Base-by-base conservation (phyloP, 2,113 vertebrate species). In the Corythoichthys intestinalis region DNA sequence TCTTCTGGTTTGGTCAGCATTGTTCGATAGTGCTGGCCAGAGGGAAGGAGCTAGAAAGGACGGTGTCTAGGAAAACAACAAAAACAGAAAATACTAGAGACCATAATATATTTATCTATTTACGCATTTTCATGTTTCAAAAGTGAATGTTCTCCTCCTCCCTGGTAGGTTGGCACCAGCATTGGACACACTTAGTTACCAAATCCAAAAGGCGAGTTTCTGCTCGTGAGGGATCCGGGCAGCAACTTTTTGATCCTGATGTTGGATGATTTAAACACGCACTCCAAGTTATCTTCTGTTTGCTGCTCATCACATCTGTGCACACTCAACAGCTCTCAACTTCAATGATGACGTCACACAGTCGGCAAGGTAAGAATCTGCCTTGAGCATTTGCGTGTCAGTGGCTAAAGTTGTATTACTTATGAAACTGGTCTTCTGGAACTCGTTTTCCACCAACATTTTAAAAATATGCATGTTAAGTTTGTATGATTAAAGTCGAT, bases 321-420 rank as follows among this genome's bases (percentile, higher is more conserved):
- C 65, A 37, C 12, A 0, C 58, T 0, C n/a, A 7, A 54, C 56
- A 20, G 17, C 61, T 61, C 54, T 10, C 0, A 41, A 34, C 69
- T 52, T 76, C 76, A 58, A 78, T 20, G 5, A 91, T 91, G 90
- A 89, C 88, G 11, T 91, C 90, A 69, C 88, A 86, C 68, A 87
- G 76, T 72, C 88, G 86, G 44, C 85, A 85, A 90, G 90, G 90
- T 91, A 82, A 81, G 85, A 74, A 44, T 11, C 6, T 13, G 11
- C 34, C 17, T 9, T 15, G 6, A 9, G 37, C 44, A 17, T 7
- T 28, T 28, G 6, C 3, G 12, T 41, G 37, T 2, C 14, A 2
- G 37, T 17, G 35, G 39, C 38, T 41, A 37, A 17, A 17, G 38
- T 2, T 3, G 65, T 59, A 2, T 53, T 52, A 17, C 53, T 0